Evolutionary conservation across 64 coral and sea anemone genomes (phyloP).

Genomic region (Montipora foliosa): DNA sequence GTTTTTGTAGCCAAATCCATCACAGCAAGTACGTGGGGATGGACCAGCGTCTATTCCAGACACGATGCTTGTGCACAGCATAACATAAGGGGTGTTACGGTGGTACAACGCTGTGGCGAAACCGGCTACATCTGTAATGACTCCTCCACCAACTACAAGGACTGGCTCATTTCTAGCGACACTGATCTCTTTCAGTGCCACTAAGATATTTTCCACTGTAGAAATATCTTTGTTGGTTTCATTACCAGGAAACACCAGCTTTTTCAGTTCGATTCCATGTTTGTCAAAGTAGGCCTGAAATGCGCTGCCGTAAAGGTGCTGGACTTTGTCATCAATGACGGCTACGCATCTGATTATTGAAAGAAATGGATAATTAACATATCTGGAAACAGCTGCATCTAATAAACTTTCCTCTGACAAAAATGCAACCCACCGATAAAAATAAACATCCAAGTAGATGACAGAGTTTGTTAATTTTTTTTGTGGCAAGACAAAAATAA

Average conservation of each 20-base stretch:
- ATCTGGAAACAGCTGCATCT: too few relatives aligned
- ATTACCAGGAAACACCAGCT: conserved; percentile 59
- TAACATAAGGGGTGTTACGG: conserved; percentile 81
- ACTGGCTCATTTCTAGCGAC: conserved; percentile 76
- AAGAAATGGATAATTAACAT: too few relatives aligned
- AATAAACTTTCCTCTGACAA: neutral
- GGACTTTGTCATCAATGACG: conserved; percentile 79
- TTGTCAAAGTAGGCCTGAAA: conserved; percentile 74
- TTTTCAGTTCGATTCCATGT: conserved; percentile 56
- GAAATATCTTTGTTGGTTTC: conserved; percentile 87
- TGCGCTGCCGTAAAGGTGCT: conserved; percentile 64
- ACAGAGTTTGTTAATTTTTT: too few relatives aligned
- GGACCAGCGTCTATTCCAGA: conserved; percentile 81
- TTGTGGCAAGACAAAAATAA: too few relatives aligned
- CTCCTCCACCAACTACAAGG: conserved; percentile 74
- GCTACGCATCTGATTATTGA: conserved; percentile 52
- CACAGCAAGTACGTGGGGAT: conserved; percentile 78
- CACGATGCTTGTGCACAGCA: conserved; percentile 76
- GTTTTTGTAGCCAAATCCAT: conserved; percentile 84
- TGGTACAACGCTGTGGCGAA: conserved; percentile 86
- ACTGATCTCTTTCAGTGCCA: conserved; percentile 55
- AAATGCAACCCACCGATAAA: too few relatives aligned
- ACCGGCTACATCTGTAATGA: conserved; percentile 67
- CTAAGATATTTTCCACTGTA: conserved; percentile 74
- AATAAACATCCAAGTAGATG: too few relatives aligned